A percentile compares a stretch with the other conserved stretches of the same genome.
Conservation (phyloP, 2,797 vertebrate genomes). For the Limosa lapponica region DNA sequence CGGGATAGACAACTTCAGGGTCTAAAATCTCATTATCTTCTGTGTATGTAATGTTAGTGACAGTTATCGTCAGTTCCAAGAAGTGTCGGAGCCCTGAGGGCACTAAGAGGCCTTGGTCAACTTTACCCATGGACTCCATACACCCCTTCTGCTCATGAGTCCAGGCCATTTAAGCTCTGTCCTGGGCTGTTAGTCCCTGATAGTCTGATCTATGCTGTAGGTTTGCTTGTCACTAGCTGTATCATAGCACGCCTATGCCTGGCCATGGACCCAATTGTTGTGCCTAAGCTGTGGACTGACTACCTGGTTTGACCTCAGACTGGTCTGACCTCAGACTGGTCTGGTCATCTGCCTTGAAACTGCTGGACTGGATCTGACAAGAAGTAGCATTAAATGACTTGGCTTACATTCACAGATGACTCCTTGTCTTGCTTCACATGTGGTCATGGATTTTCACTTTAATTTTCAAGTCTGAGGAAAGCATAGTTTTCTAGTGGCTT, state of each 20-base stretch:
- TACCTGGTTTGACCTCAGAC: not conserved
- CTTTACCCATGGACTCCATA: not conserved
- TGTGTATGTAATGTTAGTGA: not conserved
- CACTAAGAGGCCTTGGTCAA: not conserved
- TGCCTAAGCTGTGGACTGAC: not conserved
- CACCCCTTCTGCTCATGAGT: not conserved
- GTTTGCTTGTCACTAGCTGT: not conserved
- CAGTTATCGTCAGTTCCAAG: not conserved
- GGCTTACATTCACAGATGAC: not conserved
- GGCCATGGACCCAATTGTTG: rapidly evolving
- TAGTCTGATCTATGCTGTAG: not conserved
- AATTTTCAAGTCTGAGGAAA: not conserved
- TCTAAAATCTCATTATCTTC: not conserved
- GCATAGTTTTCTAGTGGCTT: not conserved
- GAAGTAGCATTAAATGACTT: not conserved
- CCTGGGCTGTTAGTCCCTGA: not conserved
- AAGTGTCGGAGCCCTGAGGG: not conserved
- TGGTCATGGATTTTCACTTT: not conserved
- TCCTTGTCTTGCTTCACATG: not conserved
- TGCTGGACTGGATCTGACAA: not conserved
- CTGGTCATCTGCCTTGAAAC: not conserved
- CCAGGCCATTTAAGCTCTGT: not conserved
- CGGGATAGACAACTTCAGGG: not conserved
- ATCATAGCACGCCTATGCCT: not conserved
- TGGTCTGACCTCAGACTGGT: not conserved